phyloP scores from a whole-genome alignment of 2,113 vertebrate species.

The Gasterosteus nipponicus region DNA sequence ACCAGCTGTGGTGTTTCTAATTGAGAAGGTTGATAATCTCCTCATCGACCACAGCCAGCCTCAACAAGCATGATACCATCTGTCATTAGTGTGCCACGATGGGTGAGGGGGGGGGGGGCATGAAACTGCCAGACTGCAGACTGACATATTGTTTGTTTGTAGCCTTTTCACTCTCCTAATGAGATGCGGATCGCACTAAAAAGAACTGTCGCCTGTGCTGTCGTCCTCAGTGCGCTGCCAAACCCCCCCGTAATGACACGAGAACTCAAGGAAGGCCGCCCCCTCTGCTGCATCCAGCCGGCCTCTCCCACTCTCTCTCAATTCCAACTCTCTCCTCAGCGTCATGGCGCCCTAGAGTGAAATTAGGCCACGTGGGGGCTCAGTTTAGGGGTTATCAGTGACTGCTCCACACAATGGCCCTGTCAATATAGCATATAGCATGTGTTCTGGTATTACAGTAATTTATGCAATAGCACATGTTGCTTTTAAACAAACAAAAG shows the following conservation, averaged over 20 bases:
- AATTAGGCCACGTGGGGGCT: conserved; percentile 68
- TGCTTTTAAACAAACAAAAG: background rate
- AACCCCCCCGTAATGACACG: conserved; percentile 63
- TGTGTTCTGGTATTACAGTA: too few relatives aligned
- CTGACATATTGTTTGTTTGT: conserved; percentile 67
- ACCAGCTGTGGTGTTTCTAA: conserved; percentile 72
- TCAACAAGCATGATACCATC: conserved; percentile 70
- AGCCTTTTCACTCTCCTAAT: conserved; percentile 46
- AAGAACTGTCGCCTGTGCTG: conserved; percentile 49
- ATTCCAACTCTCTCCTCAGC: conserved; percentile 62
- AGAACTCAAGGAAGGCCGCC: conserved; percentile 53
- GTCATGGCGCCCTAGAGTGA: conserved; percentile 71
- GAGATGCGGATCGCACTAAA: background rate
- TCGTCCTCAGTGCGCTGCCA: conserved; percentile 56
- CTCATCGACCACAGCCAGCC: conserved; percentile 65
- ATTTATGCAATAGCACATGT: too few relatives aligned
- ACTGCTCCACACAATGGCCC: conserved; percentile 55
- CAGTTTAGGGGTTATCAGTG: conserved; percentile 65
- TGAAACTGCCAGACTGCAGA: conserved; percentile 29
- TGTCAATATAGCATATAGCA: too few relatives aligned
- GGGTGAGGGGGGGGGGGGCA: background rate
- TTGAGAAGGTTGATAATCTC: conserved; percentile 78
- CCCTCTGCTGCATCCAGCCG: conserved; percentile 58
- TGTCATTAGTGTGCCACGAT: conserved; percentile 66
- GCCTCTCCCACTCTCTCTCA: conserved; percentile 51